These are phyloP conservation scores for Halotydeus destructor DNA, from an alignment of 1,140 invertebrate species.

Conservation along the genomic window DNA sequence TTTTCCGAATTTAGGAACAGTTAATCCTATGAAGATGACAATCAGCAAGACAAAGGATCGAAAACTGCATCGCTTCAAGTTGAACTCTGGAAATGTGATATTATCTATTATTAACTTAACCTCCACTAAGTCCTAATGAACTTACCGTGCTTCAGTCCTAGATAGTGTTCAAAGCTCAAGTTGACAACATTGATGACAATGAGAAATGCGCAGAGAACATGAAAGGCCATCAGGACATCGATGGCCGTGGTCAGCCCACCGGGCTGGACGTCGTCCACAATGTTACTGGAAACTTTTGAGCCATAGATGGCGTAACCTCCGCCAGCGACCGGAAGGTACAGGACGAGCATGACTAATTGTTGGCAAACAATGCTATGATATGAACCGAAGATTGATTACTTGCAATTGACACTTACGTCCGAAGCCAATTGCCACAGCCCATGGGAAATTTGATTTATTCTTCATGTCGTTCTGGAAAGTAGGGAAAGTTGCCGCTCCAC, in stretches of 20 bases:
- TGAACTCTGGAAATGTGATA: constrained; percentile 51
- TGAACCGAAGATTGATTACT: neutral
- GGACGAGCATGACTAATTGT: constrained; percentile 28
- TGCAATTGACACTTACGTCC: constrained; percentile 26
- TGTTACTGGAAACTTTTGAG: constrained; percentile 30
- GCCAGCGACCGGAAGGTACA: constrained; percentile 34
- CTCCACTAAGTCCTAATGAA: constrained; percentile 22
- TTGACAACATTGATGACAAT: constrained; percentile 40
- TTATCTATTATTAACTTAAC: constrained; percentile 8
- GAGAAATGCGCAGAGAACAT: constrained; percentile 37
- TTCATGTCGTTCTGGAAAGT: constrained; percentile 45
- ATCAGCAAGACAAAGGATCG: constrained; percentile 44
- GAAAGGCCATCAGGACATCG: constrained; percentile 31
- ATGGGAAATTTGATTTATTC: constrained; percentile 32
- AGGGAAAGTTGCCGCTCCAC: constrained; percentile 40
- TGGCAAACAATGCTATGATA: constrained; percentile 7
- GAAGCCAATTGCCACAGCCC: constrained; percentile 31
- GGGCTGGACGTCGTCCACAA: constrained; percentile 28
- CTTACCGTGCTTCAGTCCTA: constrained; percentile 37
- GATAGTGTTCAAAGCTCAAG: constrained; percentile 42
- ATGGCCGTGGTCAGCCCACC: constrained; percentile 31
- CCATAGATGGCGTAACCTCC: constrained; percentile 37
- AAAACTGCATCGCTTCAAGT: constrained; percentile 44
- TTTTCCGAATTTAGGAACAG: constrained; percentile 64
- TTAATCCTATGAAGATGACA: constrained; percentile 52